phyloP scores from a whole-genome alignment of 2,113 vertebrate species.

The Gallinago undulata region DNA sequence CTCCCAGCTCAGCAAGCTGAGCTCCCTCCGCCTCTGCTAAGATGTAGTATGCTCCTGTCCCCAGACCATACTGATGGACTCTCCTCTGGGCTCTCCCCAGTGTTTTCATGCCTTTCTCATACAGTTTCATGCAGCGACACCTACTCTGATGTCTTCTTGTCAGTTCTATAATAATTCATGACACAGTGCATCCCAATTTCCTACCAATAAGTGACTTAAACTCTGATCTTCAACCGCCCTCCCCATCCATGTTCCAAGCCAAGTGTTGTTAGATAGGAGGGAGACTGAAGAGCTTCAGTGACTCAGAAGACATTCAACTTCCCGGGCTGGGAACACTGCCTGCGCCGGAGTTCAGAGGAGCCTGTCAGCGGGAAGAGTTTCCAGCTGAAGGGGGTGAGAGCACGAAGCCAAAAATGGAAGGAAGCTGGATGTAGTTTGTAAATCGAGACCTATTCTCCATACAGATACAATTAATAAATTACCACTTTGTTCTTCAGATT shows the following conservation, averaged over 20 bases:
- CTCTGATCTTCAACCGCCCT: background rate
- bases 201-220: background rate
- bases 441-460: background rate
- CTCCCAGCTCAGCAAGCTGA: rapidly evolving
- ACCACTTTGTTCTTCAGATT: background rate
- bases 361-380: background rate
- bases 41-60: background rate
- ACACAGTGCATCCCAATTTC: background rate
- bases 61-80: background rate
- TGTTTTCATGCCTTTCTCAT: background rate
- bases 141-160: background rate
- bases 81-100: background rate
- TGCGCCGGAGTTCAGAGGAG: background rate
- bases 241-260: background rate
- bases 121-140: background rate
- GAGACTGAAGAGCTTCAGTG: background rate
- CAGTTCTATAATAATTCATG: background rate
- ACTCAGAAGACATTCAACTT: slow-evolving; percentile 31
- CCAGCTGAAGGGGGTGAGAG: background rate
- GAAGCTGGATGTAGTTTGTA: background rate
- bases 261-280: background rate
- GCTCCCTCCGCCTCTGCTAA: background rate
- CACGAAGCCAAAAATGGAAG: background rate
- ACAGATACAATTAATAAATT: background rate
- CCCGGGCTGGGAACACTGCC: background rate